Percentiles rank a stretch among this genome's conserved stretches.
phyloP scores from a whole-genome alignment of 2,888 invertebrate genomes.

The Chymomyza amoena region DNA sequence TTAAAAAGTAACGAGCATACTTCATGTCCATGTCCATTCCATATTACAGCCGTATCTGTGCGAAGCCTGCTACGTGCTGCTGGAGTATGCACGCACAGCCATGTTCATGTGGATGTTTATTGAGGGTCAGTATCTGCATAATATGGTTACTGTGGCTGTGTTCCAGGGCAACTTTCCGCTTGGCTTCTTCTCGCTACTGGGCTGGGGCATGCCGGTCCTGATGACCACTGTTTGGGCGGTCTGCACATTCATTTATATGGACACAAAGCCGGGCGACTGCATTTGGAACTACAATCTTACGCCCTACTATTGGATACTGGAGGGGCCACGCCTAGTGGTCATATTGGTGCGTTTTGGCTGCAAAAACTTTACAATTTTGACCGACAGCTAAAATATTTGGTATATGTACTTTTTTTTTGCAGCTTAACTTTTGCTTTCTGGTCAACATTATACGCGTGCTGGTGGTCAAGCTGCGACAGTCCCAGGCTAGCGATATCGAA shows the following conservation, averaged over 20 bases:
- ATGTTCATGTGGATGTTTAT: conserved; percentile 99
- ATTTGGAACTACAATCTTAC: conserved; percentile 93
- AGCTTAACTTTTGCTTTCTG: conserved; percentile 89
- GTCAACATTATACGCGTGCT: conserved; percentile 89
- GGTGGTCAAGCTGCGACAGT: conserved; percentile 86
- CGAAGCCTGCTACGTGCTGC: conserved; percentile 86
- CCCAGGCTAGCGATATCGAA: conserved; percentile 86
- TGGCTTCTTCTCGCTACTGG: conserved; percentile 83
- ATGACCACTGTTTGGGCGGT: conserved; percentile 85
- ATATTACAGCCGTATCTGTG: conserved; percentile 87
- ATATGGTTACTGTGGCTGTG: conserved; percentile 87
- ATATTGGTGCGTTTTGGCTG: conserved; percentile 82
- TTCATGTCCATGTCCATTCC: background rate
- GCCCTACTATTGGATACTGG: conserved; percentile 92
- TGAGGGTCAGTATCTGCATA: conserved; percentile 93
- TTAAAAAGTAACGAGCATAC: background rate
- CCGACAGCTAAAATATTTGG: background rate
- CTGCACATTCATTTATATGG: conserved; percentile 81
- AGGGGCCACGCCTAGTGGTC: conserved; percentile 90
- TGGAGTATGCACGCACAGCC: conserved; percentile 93
- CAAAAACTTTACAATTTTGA: background rate
- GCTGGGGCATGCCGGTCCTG: conserved; percentile 87
- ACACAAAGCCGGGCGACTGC: conserved; percentile 78
- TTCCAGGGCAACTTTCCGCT: conserved; percentile 82
- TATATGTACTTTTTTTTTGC: conserved; percentile 52